phyloP scores from a whole-genome alignment of 2,888 invertebrate species.

The Nymphalis polychloros region DNA sequence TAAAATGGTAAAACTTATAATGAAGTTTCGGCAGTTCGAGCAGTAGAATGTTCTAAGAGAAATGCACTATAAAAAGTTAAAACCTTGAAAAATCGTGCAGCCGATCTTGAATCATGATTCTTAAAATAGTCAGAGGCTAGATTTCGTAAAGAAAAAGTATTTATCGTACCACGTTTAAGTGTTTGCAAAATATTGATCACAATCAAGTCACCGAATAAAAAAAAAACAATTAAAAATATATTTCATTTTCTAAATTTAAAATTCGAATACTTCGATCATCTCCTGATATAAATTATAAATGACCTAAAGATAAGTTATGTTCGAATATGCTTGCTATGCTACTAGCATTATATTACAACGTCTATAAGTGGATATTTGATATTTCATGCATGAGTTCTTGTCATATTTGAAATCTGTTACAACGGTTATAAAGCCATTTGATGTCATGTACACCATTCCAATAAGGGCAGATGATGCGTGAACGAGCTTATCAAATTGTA shows the following conservation, averaged over 20 bases:
- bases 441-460: conserved; percentile 36
- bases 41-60: conserved; percentile 27
- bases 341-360: no score
- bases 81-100: conserved; percentile 32
- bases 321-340: no score
- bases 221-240: no score
- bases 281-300: no score
- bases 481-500: conserved; percentile 31
- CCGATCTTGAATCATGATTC: conserved; percentile 7
- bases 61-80: conserved; percentile 31
- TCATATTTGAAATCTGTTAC: conserved; percentile 36
- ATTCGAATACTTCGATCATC: neutral
- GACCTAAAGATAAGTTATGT: no score
- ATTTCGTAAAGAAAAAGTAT: conserved; percentile 9
- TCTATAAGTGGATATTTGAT: conserved; percentile 5
- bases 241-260: neutral
- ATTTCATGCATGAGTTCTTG: conserved; percentile 33
- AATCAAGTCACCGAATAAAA: no score
- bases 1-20: neutral
- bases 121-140: conserved; percentile 15
- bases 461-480: conserved; percentile 35
- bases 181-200: neutral
- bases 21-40: conserved; percentile 21
- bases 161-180: neutral
- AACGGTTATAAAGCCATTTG: conserved; percentile 36